Percentiles rank a stretch among this genome's conserved stretches.
These are phyloP conservation scores for Parauchenoglanis punctatus DNA, from an alignment of 2,797 vertebrate genomes.

Conservation along the genomic window DNA sequence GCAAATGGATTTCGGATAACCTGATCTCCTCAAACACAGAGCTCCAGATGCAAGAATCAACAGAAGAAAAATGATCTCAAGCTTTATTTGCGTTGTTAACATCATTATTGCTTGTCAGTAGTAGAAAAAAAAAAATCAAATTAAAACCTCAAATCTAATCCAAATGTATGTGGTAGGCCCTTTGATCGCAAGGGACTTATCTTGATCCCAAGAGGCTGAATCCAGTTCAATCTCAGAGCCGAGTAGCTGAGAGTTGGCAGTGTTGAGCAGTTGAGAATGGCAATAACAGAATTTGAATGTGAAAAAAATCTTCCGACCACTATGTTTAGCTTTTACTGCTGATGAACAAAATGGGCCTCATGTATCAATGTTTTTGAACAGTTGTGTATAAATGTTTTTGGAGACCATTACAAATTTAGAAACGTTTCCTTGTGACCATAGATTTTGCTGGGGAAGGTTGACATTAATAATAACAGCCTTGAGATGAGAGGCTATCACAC, in stretches of 20 bases:
- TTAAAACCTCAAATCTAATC: constrained; percentile 24
- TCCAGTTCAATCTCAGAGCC: neutral
- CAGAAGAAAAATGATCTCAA: constrained; percentile 10
- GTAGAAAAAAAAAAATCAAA: neutral
- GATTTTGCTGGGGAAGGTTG: neutral
- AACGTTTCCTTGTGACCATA: neutral
- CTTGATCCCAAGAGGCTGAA: neutral
- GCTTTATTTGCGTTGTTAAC: constrained; percentile 17
- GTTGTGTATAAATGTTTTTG: neutral
- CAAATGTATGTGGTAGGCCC: neutral
- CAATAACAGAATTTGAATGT: neutral
- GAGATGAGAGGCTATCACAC: neutral
- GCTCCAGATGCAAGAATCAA: constrained; percentile 1
- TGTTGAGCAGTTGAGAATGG: neutral
- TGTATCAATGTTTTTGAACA: neutral
- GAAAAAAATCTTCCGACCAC: too few relatives aligned
- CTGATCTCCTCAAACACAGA: constrained; percentile 24
- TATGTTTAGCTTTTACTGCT: neutral
- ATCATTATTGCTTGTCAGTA: constrained; percentile 25
- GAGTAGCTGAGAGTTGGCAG: neutral
- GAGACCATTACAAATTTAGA: neutral
- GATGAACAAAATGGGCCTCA: neutral
- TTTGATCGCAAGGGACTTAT: constrained; percentile 25
- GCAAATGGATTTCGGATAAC: constrained; percentile 18
- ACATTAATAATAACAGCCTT: neutral